phyloP scores from a whole-genome alignment of 2,888 invertebrate genomes.

The Drosophila flavopinicola region DNA sequence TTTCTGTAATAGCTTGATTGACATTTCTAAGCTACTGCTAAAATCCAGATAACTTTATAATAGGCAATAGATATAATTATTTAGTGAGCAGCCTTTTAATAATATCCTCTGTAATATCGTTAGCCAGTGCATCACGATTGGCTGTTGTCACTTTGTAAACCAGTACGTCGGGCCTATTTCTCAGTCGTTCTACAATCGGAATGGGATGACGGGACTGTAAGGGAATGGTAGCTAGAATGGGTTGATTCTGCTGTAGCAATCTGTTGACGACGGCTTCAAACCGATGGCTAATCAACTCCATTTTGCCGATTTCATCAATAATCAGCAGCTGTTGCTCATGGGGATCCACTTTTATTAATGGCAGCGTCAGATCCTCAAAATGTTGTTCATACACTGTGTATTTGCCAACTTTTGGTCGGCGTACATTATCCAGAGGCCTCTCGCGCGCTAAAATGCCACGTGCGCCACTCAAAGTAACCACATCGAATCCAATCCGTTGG shows the following conservation, averaged over 20 bases:
- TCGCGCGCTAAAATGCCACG: slow-evolving; percentile 85
- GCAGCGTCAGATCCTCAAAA: slow-evolving; percentile 87
- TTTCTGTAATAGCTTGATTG: not conserved
- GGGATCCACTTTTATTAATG: slow-evolving; percentile 70
- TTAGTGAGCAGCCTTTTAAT: slow-evolving; percentile 24
- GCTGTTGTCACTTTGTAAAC: slow-evolving; percentile 67
- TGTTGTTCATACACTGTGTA: slow-evolving; percentile 87
- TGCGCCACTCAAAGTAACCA: slow-evolving; percentile 85
- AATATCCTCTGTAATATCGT: slow-evolving; percentile 53
- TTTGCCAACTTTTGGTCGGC: slow-evolving; percentile 86
- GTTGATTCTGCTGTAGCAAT: slow-evolving; percentile 39
- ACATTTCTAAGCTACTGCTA: not conserved
- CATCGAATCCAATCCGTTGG: slow-evolving; percentile 87
- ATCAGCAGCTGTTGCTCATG: slow-evolving; percentile 65
- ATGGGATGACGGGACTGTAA: slow-evolving; percentile 45
- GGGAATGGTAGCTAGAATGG: slow-evolving; percentile 79
- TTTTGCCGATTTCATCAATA: slow-evolving; percentile 83
- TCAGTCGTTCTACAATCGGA: slow-evolving; percentile 68
- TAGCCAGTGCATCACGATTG: slow-evolving; percentile 72
- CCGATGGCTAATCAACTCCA: slow-evolving; percentile 80
- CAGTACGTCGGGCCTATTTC: slow-evolving; percentile 28
- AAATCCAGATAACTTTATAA: not conserved
- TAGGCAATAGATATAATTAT: not conserved
- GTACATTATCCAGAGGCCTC: slow-evolving; percentile 21
- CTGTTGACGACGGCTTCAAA: slow-evolving; percentile 66